Evolutionary conservation across 2,888 invertebrate species (phyloP).

Genomic region (Pseudococcus longispinus): DNA sequence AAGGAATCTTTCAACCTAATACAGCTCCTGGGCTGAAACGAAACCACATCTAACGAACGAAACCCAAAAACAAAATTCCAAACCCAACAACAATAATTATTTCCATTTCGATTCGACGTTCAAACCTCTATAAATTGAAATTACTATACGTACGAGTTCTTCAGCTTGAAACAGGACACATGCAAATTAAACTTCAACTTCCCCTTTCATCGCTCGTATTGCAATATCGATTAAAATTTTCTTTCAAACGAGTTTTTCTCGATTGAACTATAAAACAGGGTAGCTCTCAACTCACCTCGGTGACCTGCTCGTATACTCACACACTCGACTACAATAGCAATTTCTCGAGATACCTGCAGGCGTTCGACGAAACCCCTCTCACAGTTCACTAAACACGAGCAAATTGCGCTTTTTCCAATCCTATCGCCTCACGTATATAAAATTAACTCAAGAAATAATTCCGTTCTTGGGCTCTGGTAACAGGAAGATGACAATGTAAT

Average conservation of each 20-base stretch:
- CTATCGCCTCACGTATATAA: no score
- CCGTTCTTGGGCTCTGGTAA: no score
- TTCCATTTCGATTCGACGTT: no score
- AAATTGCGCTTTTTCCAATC: not conserved
- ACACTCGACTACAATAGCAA: not conserved
- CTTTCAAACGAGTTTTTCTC: not conserved
- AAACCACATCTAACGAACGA: no score
- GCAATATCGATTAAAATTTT: not conserved
- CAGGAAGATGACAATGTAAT: not conserved
- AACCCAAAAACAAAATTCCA: no score
- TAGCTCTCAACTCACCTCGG: not conserved
- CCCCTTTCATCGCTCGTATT: not conserved
- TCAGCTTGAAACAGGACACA: no score
- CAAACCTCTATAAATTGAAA: no score
- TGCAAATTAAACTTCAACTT: not conserved
- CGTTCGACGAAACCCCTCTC: not conserved
- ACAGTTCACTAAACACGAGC: not conserved
- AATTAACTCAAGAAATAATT: no score
- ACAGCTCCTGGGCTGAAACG: no score
- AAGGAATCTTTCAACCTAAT: no score
- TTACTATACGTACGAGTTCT: no score
- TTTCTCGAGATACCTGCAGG: not conserved
- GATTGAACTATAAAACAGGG: not conserved
- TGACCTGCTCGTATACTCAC: not conserved
- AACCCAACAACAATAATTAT: no score